Evolutionary conservation across 2,113 vertebrate genomes (phyloP), one percentile per base, ranked within the genome.

Genomic region (Apteryx mantelli): DNA sequence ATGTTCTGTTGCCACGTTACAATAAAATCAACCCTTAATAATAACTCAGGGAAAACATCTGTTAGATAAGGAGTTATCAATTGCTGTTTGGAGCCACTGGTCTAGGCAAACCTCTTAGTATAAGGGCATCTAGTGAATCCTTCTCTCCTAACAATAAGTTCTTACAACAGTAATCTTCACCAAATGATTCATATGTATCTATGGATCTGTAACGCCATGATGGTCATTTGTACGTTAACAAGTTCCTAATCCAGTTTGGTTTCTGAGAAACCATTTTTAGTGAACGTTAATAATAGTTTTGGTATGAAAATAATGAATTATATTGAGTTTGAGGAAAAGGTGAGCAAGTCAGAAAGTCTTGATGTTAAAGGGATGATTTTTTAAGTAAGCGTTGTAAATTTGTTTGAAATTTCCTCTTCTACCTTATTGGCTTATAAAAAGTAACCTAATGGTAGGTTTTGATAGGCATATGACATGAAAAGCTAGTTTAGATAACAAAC

Each of bases 111-210:
- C 22, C 7, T 44, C 69, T 77, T 44, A 80, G 6, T 69, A 24
- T 73, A 26, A 79, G 92, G 92, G 5, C 3, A 13, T 66, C 2
- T 77, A 55, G 56, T 24, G 7, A 53, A 40, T 86, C 5, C 5
- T 88, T 22, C 15, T 75, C 82, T 40, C 38, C 42, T 69, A 80
- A 61, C 25, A 14, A 9, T 16, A 1, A 52, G 9, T 70, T 95
- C 44, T 61, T 52, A 56, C 40, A 42, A 16, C 34, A 73, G 13
- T 30, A 36, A 28, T 44, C 18, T 10, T 77, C 21, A 34, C 1
- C 1, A 74, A 78, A 40, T 1, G 1, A 13, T 74, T 74, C 9
- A 11, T 77, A 4, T 7, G 1, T 50, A 34, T 12, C 6, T 52
- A 8, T 26, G 4, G 10, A 21, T 68, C 34, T 85, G 40, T 89